Conservation (phyloP, 2,113 vertebrate genomes). For the Uropsilus gracilis region DNA sequence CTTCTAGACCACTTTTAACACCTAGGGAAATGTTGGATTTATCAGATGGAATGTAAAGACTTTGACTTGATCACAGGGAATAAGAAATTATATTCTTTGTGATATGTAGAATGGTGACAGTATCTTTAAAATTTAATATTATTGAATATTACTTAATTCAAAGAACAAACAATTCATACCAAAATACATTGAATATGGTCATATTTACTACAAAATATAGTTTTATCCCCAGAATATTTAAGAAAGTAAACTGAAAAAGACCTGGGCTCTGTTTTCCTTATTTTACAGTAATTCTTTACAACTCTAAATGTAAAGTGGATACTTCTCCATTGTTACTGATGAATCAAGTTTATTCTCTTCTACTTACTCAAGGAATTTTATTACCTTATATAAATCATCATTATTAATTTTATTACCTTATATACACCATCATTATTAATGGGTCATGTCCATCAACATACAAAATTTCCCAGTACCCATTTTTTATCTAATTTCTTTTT, state of each 20-base stretch:
- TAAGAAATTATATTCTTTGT: background rate
- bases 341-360: background rate
- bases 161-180: background rate
- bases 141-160: background rate
- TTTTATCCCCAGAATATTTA: background rate
- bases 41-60: background rate
- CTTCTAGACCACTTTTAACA: background rate
- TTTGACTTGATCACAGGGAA: background rate
- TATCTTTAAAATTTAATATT: background rate
- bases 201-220: background rate
- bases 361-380: background rate
- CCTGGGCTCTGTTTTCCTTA: background rate
- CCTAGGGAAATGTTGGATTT: background rate
- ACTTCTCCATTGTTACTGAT: background rate
- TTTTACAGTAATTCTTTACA: background rate
- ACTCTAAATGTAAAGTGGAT: background rate
- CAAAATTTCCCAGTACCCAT: background rate
- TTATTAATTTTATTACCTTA: background rate
- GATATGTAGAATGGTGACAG: background rate
- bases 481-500: background rate
- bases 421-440: background rate
- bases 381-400: background rate
- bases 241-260: background rate
- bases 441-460: background rate
- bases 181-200: background rate